Evolutionary conservation across 2,888 invertebrate species (phyloP).

Genomic region (Ochropacha duplaris): DNA sequence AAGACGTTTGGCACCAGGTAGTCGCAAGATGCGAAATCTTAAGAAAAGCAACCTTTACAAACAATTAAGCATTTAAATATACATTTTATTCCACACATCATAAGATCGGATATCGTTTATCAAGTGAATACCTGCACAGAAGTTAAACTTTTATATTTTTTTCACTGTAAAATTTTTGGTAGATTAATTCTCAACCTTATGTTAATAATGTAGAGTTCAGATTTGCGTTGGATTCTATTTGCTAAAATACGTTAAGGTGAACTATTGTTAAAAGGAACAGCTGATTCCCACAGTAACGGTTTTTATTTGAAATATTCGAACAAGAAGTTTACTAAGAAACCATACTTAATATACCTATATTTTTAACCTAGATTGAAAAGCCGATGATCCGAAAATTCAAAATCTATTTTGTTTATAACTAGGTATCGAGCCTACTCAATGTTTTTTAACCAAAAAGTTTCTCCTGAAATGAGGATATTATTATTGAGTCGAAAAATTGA

Average conservation of each 20-base stretch:
- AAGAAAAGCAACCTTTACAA: conserved; percentile 46
- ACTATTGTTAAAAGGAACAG: conserved; percentile 54
- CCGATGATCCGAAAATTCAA: too few relatives aligned
- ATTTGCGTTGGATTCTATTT: conserved; percentile 23
- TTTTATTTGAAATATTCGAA: conserved; percentile 38
- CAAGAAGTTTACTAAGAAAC: conserved; percentile 1
- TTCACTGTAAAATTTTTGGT: neutral
- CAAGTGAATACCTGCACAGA: conserved; percentile 1
- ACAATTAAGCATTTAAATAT: conserved; percentile 18
- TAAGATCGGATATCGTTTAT: conserved; percentile 17
- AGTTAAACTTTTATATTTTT: neutral
- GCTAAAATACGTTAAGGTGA: conserved; percentile 51
- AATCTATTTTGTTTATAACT: too few relatives aligned
- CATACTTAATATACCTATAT: neutral
- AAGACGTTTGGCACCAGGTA: conserved; percentile 69
- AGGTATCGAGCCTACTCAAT: too few relatives aligned
- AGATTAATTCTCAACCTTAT: conserved; percentile 17
- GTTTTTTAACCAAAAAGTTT: too few relatives aligned
- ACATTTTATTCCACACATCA: conserved; percentile 12
- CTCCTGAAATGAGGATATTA: too few relatives aligned
- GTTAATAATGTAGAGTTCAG: conserved; percentile 25
- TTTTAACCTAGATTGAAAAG: too few relatives aligned
- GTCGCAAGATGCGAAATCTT: conserved; percentile 74
- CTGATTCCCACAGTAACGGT: conserved; percentile 75
- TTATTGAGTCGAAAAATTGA: too few relatives aligned